phyloP scores from a whole-genome alignment of 2,888 invertebrate species.

The Lapara coniferarum region DNA sequence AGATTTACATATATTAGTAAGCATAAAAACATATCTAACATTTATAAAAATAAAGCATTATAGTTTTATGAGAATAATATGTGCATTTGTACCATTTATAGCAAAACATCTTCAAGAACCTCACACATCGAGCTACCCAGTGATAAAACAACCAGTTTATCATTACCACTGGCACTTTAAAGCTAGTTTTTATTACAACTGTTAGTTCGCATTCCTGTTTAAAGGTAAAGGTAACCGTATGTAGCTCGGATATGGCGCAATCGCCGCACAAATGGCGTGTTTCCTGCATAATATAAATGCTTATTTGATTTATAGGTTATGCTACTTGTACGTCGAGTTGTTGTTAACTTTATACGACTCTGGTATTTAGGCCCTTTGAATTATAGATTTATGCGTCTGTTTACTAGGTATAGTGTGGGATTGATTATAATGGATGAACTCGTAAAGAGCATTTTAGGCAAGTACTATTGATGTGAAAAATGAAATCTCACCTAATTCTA shows the following conservation, averaged over 20 bases:
- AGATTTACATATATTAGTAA: no score
- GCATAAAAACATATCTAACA: no score
- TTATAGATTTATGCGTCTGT: no score
- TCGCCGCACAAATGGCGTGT: background rate
- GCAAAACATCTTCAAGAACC: no score
- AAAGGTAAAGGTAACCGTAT: slow-evolving; percentile 19
- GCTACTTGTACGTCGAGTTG: background rate
- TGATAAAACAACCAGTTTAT: no score
- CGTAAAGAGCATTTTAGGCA: no score
- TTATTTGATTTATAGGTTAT: slow-evolving; percentile 5
- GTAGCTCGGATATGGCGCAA: slow-evolving; percentile 1
- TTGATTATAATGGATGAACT: no score
- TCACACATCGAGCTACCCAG: no score
- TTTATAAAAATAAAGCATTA: background rate
- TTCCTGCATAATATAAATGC: slow-evolving; percentile 4
- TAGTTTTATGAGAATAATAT: background rate
- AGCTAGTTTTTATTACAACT: slow-evolving; percentile 13
- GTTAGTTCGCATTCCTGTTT: slow-evolving; percentile 6
- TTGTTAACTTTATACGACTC: background rate
- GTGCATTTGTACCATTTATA: no score
- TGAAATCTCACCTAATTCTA: background rate
- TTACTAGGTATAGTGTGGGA: no score
- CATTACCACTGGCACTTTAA: background rate
- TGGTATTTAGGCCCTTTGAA: no score
- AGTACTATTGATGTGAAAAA: background rate